Base-by-base conservation (phyloP, 2,888 invertebrate species). In the Chloromyia formosa region DNA sequence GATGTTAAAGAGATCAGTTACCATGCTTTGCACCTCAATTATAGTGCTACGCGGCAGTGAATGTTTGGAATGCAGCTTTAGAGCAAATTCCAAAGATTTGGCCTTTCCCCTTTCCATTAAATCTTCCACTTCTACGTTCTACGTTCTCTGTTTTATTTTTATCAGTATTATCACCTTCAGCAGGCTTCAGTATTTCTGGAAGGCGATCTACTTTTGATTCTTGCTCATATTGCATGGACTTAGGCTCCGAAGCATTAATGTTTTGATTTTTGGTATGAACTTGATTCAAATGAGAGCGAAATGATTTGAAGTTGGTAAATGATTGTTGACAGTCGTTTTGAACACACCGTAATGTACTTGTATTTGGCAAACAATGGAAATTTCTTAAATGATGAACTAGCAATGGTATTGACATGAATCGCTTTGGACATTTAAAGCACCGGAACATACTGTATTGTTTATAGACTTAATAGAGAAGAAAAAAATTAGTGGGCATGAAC, bases 271-370 rank as follows among this genome's bases (percentile, higher is more conserved):
- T 35, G 12, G 54, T 72, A 45, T 72, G 73, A 56, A 75, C 12
- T 66, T 40, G 72, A n/a, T 66, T 18, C 71, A 75, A 73, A 58
- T 75, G 73, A 10, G n/a, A 16, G 0, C 58, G 35, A 35, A 45
- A 76, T 74, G 45, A 14, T 58, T 49, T 68, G 56, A 62, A 76
- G 58, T 71, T 74, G 16, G 68, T 27, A 64, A 76, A 76, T 49
- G 71, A 4, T 45, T 76, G 74, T n/a, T 69, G 69, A 22, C 75
- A 76, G 45, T 74, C 56, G 54, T 69, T n/a, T 74, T 75, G 75
- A 27, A 69, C 62, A 22, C 75, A 76, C 22, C 62, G 69, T 14
- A 76, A 12, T 40, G 27, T 61, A 18, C 9, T 16, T 22, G 42
- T 74, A 22, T 23, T 14, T 16, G 60, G 27, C 9, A 74, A 54